Evolutionary conservation across 1,140 invertebrate species (phyloP).

Genomic region (Calephelis nemesis): DNA sequence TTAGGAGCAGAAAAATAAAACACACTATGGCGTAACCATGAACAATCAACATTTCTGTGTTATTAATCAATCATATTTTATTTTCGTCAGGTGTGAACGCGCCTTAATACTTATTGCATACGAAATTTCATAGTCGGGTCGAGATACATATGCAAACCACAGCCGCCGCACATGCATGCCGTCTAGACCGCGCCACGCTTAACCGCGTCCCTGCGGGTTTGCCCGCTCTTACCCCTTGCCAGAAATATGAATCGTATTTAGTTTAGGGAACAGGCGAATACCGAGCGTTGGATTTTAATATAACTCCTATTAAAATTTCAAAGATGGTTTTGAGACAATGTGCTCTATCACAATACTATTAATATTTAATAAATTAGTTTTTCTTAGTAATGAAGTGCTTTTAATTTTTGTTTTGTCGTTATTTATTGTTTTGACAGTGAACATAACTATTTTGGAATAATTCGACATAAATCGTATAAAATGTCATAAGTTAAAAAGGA

Average conservation of each 20-base stretch:
- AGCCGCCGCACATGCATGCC: constrained; percentile 13
- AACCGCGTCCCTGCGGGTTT: constrained; percentile 16
- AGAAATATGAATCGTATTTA: constrained; percentile 14
- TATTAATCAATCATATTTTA: too few species aligned
- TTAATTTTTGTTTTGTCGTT: too few species aligned
- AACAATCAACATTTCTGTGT: too few species aligned
- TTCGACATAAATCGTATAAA: too few species aligned
- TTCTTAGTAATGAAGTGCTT: too few species aligned
- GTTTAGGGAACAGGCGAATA: neutral
- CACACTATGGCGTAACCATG: too few species aligned
- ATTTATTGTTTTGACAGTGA: too few species aligned
- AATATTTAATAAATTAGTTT: constrained; percentile 9
- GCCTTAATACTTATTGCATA: constrained; percentile 14
- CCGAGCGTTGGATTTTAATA: constrained; percentile 9
- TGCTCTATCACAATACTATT: neutral
- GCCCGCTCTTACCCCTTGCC: neutral
- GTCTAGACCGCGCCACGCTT: constrained; percentile 11
- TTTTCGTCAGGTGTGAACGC: neutral
- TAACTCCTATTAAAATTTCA: constrained; percentile 9
- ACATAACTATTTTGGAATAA: too few species aligned
- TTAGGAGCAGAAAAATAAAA: too few species aligned
- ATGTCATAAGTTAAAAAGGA: too few species aligned
- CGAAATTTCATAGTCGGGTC: constrained; percentile 18
- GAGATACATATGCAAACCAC: constrained; percentile 13
- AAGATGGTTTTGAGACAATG: neutral